Evolutionary conservation across 2,797 vertebrate species (phyloP), one percentile per base, ranked within the genome.

Genomic region (Ptychobarbus kaznakovi): DNA sequence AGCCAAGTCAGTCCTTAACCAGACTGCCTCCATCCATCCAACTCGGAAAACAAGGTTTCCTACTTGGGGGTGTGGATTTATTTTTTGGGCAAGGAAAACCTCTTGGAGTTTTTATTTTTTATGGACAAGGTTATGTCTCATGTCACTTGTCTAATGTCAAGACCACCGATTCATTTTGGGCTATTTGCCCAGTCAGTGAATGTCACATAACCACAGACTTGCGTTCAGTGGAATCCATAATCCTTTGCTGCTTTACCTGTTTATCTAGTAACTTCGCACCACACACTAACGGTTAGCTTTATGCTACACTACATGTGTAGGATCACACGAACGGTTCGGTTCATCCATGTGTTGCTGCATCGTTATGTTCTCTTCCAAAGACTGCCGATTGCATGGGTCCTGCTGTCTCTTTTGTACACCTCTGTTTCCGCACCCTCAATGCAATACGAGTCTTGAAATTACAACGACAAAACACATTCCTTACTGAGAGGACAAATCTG

Each of bases 401-500:
- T 74, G 75, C 75, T 61, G 38, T 84, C 74, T 83, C 22, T 74
- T 83, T 79, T 53, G 8, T 56, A 68, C 49, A 69, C 72, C 72
- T 18, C 13, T 77, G 22, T 84, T 75, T 53, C 51, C 11, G 6
- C 53, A 84, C 38, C 63, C 42, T 82, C 9, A 15, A 85, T 76
- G 40, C 77, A 76, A 63, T 44, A 61, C 15, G 12, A 58, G 69
- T 80, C 46, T 84, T 53, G 58, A 70, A 68, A 51, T 20, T 56
- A 58, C 25, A 16, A 61, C 20, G 25, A 35, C 66, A 72, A 42
- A 76, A 81, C 76, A 44, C 78, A 81, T 81, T 77, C 72, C 86
- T 75, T 70, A 82, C 42, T n/a, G 82, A 81, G 51, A 82, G 88
- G 91, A 93, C 89, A 91, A 93, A 93, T 93, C 89, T 91, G 66